These are phyloP conservation scores for Acromyrmex heyeri DNA, from an alignment of 1,140 invertebrate genomes.

Conservation along the genomic window DNA sequence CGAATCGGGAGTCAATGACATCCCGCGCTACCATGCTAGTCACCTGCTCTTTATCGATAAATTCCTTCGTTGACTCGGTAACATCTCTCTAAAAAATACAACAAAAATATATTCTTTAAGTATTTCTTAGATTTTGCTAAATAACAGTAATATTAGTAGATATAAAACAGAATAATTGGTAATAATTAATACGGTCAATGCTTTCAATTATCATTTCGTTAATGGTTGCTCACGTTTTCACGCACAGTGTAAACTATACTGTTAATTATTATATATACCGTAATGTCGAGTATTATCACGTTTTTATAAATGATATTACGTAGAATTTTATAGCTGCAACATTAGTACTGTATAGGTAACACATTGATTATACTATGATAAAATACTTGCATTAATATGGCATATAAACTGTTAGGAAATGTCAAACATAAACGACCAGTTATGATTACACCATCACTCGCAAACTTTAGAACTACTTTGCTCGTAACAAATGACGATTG, in stretches of 20 bases:
- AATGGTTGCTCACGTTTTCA: constrained; percentile 56
- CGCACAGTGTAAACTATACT: constrained; percentile 24
- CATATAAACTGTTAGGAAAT: constrained; percentile 10
- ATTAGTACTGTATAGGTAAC: neutral
- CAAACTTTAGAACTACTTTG: neutral
- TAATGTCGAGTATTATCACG: neutral
- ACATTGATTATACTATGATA: constrained; percentile 3
- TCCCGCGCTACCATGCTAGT: constrained; percentile 84
- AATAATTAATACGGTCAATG: constrained; percentile 5
- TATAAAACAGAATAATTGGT: neutral
- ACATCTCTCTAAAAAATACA: constrained; percentile 81
- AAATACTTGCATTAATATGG: neutral
- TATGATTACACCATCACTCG: neutral
- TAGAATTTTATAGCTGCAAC: neutral
- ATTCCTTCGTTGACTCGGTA: constrained; percentile 80
- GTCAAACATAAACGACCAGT: neutral
- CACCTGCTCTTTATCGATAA: constrained; percentile 81
- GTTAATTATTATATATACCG: constrained; percentile 11
- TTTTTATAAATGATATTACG: constrained; percentile 9
- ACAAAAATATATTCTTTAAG: neutral
- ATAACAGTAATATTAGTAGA: neutral
- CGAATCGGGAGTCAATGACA: constrained; percentile 79
- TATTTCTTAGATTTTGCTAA: neutral
- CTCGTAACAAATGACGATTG: neutral
- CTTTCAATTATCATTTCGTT: constrained; percentile 51